phyloP scores from a whole-genome alignment of 2,113 vertebrate species.

The Chloropsis cyanopogon region DNA sequence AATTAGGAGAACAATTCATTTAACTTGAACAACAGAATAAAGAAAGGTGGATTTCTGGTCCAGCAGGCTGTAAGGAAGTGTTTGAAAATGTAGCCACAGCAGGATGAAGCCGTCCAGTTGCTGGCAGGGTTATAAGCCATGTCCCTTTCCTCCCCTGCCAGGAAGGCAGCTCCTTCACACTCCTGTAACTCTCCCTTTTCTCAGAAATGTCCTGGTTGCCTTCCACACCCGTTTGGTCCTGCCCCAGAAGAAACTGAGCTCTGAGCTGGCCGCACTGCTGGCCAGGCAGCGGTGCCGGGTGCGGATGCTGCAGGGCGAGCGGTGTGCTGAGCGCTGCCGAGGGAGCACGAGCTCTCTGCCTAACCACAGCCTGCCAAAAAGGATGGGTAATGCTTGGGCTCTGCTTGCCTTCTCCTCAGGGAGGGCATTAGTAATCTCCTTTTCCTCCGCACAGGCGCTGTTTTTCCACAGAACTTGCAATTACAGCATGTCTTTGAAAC shows the following conservation, averaged over 20 bases:
- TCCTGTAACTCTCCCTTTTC: constrained; percentile 27
- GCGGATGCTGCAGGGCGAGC: not conserved
- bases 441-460: not conserved
- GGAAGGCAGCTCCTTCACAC: not conserved
- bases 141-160: not conserved
- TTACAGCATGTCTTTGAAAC: not conserved
- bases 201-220: constrained; percentile 21
- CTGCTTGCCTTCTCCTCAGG: constrained; percentile 6
- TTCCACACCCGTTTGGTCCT: not conserved
- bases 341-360: not conserved
- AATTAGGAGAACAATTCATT: not conserved
- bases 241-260: not conserved
- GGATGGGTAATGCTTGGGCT: constrained; percentile 50
- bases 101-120: not conserved
- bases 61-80: not conserved
- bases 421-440: constrained; percentile 47
- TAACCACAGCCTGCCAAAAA: constrained; percentile 28
- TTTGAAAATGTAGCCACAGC: not conserved
- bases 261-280: not conserved
- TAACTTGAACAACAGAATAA: not conserved
- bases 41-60: not conserved
- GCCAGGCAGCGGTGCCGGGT: not conserved
- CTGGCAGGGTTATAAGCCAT: not conserved
- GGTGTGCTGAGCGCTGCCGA: not conserved
- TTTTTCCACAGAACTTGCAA: constrained; percentile 24